These are phyloP conservation scores for Lethrus apterus DNA, from an alignment of 1,140 invertebrate genomes.

Conservation along the genomic window DNA sequence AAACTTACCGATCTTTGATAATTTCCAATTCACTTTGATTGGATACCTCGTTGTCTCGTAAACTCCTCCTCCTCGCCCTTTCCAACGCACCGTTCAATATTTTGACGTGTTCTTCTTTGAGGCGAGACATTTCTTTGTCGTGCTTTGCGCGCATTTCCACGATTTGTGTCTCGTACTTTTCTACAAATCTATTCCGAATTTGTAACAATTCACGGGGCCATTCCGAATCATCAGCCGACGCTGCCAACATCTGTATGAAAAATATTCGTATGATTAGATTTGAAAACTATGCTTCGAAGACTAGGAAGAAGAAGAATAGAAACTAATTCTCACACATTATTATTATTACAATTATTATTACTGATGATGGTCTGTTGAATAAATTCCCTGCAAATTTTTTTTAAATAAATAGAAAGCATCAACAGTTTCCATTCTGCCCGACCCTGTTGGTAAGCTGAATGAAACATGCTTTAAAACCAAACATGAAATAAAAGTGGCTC, in stretches of 20 bases:
- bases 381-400: no score
- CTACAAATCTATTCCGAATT: slow-evolving; percentile 59
- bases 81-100: slow-evolving; percentile 37
- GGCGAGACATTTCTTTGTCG: slow-evolving; percentile 41
- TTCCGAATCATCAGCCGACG: slow-evolving; percentile 54
- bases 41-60: slow-evolving; percentile 25
- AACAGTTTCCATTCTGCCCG: no score
- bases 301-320: no score
- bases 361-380: no score
- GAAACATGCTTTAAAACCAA: no score
- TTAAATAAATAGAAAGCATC: no score
- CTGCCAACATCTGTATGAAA: slow-evolving; percentile 39
- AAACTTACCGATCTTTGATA: slow-evolving; percentile 31
- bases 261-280: not conserved
- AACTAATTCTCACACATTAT: no score
- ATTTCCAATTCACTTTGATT: slow-evolving; percentile 28
- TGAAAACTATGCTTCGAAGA: no score
- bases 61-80: slow-evolving; percentile 33
- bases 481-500: no score
- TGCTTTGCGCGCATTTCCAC: slow-evolving; percentile 39
- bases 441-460: no score
- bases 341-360: no score
- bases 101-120: slow-evolving; percentile 52
- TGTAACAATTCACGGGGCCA: slow-evolving; percentile 62
- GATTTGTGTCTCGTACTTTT: slow-evolving; percentile 49